These are phyloP conservation scores for Tillus elongatus DNA, from an alignment of 2,888 invertebrate species.

Conservation along the genomic window DNA sequence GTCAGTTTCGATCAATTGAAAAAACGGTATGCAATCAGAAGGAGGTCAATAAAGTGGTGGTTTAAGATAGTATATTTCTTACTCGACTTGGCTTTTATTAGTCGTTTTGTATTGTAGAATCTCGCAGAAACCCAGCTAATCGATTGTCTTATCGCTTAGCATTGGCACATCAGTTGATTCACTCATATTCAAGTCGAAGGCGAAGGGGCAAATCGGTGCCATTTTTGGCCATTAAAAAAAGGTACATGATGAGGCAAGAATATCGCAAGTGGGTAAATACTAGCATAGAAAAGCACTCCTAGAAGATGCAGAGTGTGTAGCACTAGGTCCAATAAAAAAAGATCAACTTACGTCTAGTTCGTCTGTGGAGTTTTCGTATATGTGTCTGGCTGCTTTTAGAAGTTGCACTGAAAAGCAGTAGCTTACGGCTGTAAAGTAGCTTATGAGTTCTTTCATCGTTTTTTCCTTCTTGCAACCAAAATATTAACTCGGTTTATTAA, in stretches of 20 bases:
- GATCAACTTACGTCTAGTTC: too few species aligned
- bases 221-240: conserved; percentile 2
- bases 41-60: conserved; percentile 4
- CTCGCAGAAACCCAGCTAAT: neutral
- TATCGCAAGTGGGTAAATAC: neutral
- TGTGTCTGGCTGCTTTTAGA: too few species aligned
- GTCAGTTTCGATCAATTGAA: neutral
- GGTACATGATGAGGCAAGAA: conserved; percentile 1
- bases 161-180: neutral
- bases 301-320: conserved; percentile 2
- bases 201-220: neutral
- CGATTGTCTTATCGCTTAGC: conserved; percentile 1
- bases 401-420: too few species aligned
- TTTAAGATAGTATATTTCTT: neutral
- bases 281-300: neutral
- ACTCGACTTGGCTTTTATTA: neutral
- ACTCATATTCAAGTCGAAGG: neutral
- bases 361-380: too few species aligned
- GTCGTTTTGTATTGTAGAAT: neutral
- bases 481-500: too few species aligned
- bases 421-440: too few species aligned
- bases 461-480: too few species aligned
- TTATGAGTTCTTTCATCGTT: too few species aligned
- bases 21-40: conserved; percentile 1
- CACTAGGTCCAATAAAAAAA: too few species aligned